phyloP scores from a whole-genome alignment of 2,888 invertebrate genomes.

The Ectemnius continuus region DNA sequence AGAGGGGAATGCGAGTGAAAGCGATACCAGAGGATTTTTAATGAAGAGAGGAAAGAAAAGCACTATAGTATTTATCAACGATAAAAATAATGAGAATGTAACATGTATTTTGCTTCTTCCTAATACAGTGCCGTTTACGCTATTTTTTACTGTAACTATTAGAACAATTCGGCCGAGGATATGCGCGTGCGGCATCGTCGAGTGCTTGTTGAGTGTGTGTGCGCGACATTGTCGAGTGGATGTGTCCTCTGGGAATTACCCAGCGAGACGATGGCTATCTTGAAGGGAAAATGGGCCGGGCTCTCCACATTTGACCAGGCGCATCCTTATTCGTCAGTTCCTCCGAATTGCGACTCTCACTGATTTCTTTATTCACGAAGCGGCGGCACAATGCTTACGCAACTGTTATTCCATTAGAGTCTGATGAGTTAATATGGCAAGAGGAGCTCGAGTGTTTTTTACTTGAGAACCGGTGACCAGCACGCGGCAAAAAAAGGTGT shows the following conservation, averaged over 20 bases:
- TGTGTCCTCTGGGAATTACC: too few relatives aligned
- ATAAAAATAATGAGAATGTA: constrained; percentile 75
- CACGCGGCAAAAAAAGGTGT: too few relatives aligned
- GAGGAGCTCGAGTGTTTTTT: too few relatives aligned
- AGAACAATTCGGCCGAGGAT: constrained; percentile 48
- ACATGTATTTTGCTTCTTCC: constrained; percentile 78
- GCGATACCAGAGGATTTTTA: constrained; percentile 61
- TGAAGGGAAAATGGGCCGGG: not conserved
- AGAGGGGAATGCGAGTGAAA: constrained; percentile 15
- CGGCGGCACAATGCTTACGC: too few relatives aligned
- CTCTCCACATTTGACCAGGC: not conserved
- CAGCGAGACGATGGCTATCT: too few relatives aligned
- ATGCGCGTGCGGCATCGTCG: constrained; percentile 31
- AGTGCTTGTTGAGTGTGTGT: constrained; percentile 20
- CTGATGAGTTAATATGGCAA: too few relatives aligned
- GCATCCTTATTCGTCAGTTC: too few relatives aligned
- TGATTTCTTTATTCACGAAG: too few relatives aligned
- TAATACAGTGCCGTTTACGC: constrained; percentile 78
- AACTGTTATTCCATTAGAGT: too few relatives aligned
- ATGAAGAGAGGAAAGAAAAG: constrained; percentile 37
- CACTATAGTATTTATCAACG: constrained; percentile 75
- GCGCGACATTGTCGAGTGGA: constrained; percentile 2
- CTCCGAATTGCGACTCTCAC: too few relatives aligned
- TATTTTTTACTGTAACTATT: constrained; percentile 77
- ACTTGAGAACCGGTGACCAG: too few relatives aligned